These are phyloP conservation scores for Tragulus kanchil DNA, from an alignment of 2,113 vertebrate genomes.

Conservation along the genomic window DNA sequence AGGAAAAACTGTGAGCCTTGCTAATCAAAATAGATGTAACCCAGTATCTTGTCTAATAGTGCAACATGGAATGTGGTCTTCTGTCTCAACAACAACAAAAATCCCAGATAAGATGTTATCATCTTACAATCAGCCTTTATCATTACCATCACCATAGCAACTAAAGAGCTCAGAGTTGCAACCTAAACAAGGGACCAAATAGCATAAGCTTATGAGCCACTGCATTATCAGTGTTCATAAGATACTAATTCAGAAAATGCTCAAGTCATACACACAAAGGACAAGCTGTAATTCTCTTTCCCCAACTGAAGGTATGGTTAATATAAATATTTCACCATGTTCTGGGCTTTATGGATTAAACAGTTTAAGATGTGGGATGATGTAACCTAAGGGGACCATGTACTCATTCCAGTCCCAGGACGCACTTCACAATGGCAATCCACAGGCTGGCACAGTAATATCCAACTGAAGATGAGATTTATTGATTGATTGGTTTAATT, in stretches of 20 bases:
- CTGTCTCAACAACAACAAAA: conserved; percentile 45
- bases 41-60: conserved; percentile 72
- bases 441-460: conserved; percentile 76
- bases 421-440: conserved; percentile 63
- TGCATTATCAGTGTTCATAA: conserved; percentile 78
- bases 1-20: conserved; percentile 68
- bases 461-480: conserved; percentile 78
- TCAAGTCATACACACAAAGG: conserved; percentile 74
- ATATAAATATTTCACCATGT: conserved; percentile 79
- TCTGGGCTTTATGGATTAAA: conserved; percentile 78
- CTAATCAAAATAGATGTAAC: conserved; percentile 80
- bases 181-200: conserved; percentile 74
- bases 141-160: conserved; percentile 75
- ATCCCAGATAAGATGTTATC: conserved; percentile 73
- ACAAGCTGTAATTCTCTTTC: conserved; percentile 77
- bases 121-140: conserved; percentile 79
- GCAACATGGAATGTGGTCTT: conserved; percentile 54
- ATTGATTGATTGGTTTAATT: conserved; percentile 90
- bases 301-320: conserved; percentile 70
- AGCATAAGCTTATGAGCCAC: conserved; percentile 69
- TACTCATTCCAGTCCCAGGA: conserved; percentile 43
- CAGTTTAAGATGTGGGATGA: conserved; percentile 48
- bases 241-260: conserved; percentile 79
- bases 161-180: conserved; percentile 66
- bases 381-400: conserved; percentile 73